Percentiles rank a stretch among this genome's conserved stretches.
These are phyloP conservation scores for Natrix natrix DNA, from an alignment of 2,797 vertebrate species.

Conservation along the genomic window DNA sequence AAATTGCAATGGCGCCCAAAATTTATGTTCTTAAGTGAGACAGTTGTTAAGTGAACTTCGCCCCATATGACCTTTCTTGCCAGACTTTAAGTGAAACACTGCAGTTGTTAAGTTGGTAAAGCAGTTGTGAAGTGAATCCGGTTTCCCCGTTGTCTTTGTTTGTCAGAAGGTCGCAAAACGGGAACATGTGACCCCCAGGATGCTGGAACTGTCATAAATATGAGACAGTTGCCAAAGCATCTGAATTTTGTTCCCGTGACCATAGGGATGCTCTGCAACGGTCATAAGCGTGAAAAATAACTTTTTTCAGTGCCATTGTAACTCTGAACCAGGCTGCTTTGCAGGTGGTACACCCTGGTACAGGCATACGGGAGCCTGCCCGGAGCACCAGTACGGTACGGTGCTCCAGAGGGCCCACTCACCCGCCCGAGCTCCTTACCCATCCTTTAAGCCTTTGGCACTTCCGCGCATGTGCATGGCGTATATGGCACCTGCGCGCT, in stretches of 20 bases:
- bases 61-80: neutral
- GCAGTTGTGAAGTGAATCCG: neutral
- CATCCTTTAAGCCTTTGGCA: too few relatives aligned
- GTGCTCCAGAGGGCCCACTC: too few relatives aligned
- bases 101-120: neutral
- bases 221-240: neutral
- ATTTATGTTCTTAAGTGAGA: neutral
- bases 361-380: too few relatives aligned
- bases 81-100: neutral
- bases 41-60: neutral
- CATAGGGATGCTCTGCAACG: neutral
- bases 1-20: neutral
- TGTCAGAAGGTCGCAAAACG: neutral
- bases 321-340: neutral
- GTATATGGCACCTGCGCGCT: too few relatives aligned
- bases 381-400: too few relatives aligned
- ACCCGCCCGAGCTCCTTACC: too few relatives aligned
- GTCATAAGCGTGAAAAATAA: neutral
- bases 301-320: neutral
- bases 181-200: too few relatives aligned
- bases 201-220: neutral
- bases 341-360: too few relatives aligned
- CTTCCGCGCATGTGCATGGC: too few relatives aligned
- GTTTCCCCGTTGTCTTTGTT: too few relatives aligned
- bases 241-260: neutral